Evolutionary conservation across 2,797 vertebrate species (phyloP).

Genomic region (Neosilurus mollespiculum): DNA sequence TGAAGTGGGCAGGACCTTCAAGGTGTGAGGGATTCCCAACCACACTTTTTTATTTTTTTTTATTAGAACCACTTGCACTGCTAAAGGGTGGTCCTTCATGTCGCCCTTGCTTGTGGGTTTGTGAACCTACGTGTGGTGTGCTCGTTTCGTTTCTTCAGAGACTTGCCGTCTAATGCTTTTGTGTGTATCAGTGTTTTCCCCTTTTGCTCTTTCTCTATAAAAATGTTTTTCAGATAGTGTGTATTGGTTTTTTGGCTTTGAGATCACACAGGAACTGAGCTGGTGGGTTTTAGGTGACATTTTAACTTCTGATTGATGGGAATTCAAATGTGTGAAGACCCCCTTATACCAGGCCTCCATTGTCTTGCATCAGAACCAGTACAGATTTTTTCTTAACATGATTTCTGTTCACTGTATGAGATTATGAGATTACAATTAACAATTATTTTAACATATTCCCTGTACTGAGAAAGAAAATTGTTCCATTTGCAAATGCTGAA

Average conservation of each 20-base stretch:
- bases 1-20: conserved; percentile 35
- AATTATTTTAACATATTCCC: background rate
- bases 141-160: conserved; percentile 33
- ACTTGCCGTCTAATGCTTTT: background rate
- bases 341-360: background rate
- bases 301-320: conserved; percentile 43
- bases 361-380: background rate
- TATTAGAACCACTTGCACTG: background rate
- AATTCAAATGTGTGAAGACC: conserved; percentile 39
- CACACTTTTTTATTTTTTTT: background rate
- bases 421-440: background rate
- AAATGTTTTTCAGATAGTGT: conserved; percentile 9
- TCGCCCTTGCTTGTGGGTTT: conserved; percentile 41
- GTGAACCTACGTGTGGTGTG: background rate
- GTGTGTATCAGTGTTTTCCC: background rate
- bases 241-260: too few relatives aligned
- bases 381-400: background rate
- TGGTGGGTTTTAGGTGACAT: conserved; percentile 45
- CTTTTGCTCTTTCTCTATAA: conserved; percentile 17
- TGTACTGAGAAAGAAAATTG: background rate
- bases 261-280: too few relatives aligned
- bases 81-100: conserved; percentile 37
- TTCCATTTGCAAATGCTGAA: background rate
- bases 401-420: background rate
- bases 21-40: conserved; percentile 48